Evolutionary conservation across 2,113 vertebrate genomes (phyloP).

Genomic region (Apodemus speciosus): DNA sequence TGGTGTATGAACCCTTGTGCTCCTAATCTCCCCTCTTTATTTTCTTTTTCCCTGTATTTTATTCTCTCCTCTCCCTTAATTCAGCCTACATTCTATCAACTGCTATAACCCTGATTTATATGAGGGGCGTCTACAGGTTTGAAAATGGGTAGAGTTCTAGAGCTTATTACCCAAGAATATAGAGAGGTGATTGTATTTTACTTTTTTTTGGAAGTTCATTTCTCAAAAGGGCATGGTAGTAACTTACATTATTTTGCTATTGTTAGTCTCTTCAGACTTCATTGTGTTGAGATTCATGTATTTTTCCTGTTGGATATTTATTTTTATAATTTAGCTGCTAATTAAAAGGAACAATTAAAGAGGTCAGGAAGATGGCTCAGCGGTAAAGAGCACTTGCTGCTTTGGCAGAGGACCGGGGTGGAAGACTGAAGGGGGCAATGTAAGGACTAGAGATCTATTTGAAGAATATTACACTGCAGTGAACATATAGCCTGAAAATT

Average conservation of each 20-base stretch:
- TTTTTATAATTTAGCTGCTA: not conserved
- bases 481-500: not conserved
- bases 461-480: not conserved
- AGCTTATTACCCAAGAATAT: not conserved
- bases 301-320: not conserved
- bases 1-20: not conserved
- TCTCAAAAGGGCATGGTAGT: not conserved
- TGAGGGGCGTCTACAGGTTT: not conserved
- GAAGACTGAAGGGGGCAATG: not conserved
- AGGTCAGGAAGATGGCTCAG: not conserved
- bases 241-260: not conserved
- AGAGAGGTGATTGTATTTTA: not conserved
- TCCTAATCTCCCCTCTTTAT: no score
- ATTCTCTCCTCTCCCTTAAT: not conserved
- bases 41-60: not conserved
- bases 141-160: not conserved
- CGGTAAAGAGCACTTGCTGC: not conserved
- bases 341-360: not conserved
- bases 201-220: not conserved
- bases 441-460: not conserved
- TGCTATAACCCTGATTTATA: not conserved
- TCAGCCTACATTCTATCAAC: not conserved
- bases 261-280: not conserved
- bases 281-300: not conserved
- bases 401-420: not conserved